Evolutionary conservation across 2,797 vertebrate species (phyloP), one percentile per base, ranked within the genome.

Genomic region (Centropyge bicolor): DNA sequence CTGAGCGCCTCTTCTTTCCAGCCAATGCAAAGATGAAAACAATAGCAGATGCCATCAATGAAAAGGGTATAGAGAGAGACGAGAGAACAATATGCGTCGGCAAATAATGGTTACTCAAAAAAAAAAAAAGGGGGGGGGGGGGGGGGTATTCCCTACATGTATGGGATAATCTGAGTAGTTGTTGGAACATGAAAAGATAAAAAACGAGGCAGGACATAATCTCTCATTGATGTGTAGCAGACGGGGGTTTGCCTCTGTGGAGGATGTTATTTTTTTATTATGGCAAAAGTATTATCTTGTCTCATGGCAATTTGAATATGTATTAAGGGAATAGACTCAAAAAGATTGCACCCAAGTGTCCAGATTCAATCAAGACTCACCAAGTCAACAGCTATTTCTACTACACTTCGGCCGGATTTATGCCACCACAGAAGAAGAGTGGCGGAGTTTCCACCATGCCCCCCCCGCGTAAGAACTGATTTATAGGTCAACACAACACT

Each of bases 11-110:
- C 41, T 48, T 69, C 27, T 63, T 61, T 52, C 24, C 20, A 41
- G 60, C 24, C 35, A 20, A 6, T 12, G 11, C 20, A 38, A 65
- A 36, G 56, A 75, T 43, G 22, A 61, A 72, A 76, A 82, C 36
- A 81, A 80, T 6, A 38, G 56, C 13, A 8, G 13, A 63, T 65
- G 38, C 17, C 35, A 67, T 56, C 19, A 10, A 19, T 56, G n/a
- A 22, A 46, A 38, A 41, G 4, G 27, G 7, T 27, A 38, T 3
- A 46, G 8, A 51, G 59, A 16, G n/a, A 36, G 27, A 49, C 27
- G 2, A 31, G 27, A 31, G 27, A 41, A 19, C 35, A 14, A 52
- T 40, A 2, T 19, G 31, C 22, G 46, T 56, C 8, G n/a, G 35
- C 40, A 14, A 61, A 56, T 36, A 54, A 49, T 12, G 46, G 41